phyloP scores from a whole-genome alignment of 2,797 vertebrate species.

The Phyllotis vaccarum region DNA sequence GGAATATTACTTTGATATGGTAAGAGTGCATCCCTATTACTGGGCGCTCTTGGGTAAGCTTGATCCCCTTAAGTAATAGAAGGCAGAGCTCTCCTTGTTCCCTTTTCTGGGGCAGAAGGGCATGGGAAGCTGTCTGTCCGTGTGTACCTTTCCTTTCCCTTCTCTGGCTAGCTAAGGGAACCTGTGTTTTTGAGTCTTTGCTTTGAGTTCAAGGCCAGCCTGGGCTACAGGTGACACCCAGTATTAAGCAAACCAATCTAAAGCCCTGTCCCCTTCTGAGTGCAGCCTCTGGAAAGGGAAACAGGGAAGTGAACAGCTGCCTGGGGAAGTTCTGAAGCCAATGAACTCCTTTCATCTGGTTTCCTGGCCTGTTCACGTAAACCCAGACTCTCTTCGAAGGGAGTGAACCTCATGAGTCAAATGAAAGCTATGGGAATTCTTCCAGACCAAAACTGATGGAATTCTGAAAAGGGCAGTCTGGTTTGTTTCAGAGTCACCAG shows the following conservation, averaged over 20 bases:
- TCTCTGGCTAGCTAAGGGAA: not conserved
- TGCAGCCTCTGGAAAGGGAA: not conserved
- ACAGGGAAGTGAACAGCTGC: not conserved
- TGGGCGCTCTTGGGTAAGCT: not conserved
- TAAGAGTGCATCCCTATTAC: not conserved
- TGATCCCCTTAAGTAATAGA: not conserved
- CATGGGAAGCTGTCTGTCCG: not conserved
- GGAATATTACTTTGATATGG: not conserved
- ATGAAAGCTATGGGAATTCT: slow-evolving; percentile 20
- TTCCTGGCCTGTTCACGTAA: not conserved
- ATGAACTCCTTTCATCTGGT: slow-evolving; percentile 19
- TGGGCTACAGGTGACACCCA: not conserved
- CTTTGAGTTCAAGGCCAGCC: not conserved
- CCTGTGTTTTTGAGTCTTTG: not conserved
- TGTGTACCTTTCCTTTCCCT: not conserved
- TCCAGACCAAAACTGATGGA: not conserved
- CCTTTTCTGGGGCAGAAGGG: not conserved
- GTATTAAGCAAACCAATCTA: not conserved
- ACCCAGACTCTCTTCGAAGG: slow-evolving; percentile 1
- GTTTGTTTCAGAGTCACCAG: not conserved
- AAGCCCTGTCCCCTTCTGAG: not conserved
- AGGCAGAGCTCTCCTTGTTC: not conserved
- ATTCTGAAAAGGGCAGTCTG: not conserved
- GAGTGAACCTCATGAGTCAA: not conserved
- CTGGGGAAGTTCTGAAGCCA: not conserved